Conservation (phyloP, 2,797 vertebrate genomes). For the Coreius guichenoti region DNA sequence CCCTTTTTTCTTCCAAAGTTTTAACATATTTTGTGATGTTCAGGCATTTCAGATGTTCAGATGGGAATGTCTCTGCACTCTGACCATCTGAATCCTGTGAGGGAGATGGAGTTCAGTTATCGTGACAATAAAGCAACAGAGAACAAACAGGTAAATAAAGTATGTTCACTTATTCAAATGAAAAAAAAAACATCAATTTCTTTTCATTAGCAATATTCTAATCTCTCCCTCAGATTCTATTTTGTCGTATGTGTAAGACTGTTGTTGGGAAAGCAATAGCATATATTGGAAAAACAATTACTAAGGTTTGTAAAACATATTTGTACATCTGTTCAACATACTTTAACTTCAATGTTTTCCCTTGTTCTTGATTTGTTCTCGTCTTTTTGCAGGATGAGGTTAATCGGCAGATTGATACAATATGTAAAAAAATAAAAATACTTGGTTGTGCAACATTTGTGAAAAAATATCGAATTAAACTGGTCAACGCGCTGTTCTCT, state of each 20-base stretch:
- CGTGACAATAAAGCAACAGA: background rate
- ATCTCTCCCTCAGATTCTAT: background rate
- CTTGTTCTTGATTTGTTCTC: background rate
- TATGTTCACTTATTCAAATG: no score
- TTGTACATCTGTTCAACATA: background rate
- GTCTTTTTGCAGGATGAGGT: constrained; percentile 43
- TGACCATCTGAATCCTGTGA: background rate
- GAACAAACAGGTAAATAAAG: background rate
- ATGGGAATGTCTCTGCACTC: background rate
- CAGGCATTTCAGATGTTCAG: background rate
- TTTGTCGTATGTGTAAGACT: constrained; percentile 61
- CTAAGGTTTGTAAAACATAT: constrained; percentile 55
- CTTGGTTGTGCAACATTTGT: constrained; percentile 56
- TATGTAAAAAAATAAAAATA: constrained; percentile 51
- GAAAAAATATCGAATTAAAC: background rate
- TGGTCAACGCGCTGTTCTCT: background rate
- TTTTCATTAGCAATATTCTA: background rate
- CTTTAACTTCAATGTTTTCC: background rate
- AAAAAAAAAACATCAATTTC: background rate
- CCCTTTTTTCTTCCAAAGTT: background rate
- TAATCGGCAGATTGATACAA: background rate
- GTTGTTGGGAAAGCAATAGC: constrained; percentile 54
- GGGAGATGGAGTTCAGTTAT: background rate
- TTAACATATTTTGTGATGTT: background rate
- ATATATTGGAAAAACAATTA: rapidly evolving